Conservation (phyloP, 2,113 vertebrate species). For the Anhinga anhinga region DNA sequence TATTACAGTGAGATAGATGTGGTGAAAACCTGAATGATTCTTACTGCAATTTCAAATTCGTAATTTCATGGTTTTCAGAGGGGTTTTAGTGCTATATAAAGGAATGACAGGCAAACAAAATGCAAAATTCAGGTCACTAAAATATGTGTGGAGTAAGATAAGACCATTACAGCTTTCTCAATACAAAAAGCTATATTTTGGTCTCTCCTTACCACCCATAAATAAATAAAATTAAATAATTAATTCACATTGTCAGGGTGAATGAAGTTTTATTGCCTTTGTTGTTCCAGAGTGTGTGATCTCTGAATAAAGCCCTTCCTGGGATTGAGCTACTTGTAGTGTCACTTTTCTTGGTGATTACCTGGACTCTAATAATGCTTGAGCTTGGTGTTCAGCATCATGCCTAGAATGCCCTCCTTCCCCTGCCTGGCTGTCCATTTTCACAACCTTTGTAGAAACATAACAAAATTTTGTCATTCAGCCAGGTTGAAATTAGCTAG, state of each 20-base stretch:
- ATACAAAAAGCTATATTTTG: neutral
- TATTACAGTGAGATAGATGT: neutral
- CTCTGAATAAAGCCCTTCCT: neutral
- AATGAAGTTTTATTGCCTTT: neutral
- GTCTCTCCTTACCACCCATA: neutral
- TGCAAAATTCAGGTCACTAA: neutral
- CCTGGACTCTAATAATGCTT: neutral
- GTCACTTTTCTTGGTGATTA: neutral
- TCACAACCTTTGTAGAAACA: neutral
- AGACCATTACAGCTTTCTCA: neutral
- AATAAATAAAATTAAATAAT: neutral
- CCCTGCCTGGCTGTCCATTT: neutral
- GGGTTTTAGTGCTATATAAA: neutral
- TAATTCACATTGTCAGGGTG: neutral
- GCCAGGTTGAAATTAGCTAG: neutral
- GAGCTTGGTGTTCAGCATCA: neutral
- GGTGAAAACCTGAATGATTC: neutral
- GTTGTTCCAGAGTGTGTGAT: neutral
- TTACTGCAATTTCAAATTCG: neutral
- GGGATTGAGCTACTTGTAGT: neutral
- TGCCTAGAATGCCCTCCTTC: neutral
- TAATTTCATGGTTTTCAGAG: neutral
- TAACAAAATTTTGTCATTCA: neutral
- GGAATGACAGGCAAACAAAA: neutral
- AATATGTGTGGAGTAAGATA: neutral